Conservation (phyloP, 2,113 vertebrate species). For the Probosciger aterrimus region DNA sequence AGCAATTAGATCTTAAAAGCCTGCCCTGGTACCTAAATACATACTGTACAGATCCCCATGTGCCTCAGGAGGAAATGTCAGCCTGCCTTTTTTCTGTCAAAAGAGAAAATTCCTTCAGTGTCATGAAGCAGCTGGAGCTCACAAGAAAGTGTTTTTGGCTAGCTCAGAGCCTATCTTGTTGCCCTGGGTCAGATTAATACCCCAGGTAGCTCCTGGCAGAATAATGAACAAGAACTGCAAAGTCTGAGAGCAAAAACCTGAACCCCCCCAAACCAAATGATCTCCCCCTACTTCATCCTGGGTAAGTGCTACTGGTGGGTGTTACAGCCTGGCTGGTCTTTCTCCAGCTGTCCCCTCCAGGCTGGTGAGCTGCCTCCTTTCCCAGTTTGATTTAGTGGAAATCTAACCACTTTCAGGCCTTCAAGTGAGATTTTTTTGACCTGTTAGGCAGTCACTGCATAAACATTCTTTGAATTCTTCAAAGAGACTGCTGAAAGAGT, state of each 20-base stretch:
- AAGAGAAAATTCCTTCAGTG: not conserved
- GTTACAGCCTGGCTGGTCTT: not conserved
- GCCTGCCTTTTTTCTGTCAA: not conserved
- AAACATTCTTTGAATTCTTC: not conserved
- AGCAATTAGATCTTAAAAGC: not conserved
- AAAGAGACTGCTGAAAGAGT: not conserved
- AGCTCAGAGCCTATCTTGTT: not conserved
- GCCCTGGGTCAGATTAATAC: not conserved
- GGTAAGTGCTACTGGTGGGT: not conserved
- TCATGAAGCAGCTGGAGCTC: not conserved
- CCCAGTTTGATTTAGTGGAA: not conserved
- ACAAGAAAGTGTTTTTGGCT: not conserved
- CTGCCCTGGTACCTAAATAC: not conserved
- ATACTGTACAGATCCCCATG: not conserved
- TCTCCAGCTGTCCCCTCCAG: not conserved
- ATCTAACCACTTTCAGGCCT: not conserved
- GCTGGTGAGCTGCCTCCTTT: not conserved
- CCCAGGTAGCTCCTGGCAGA: not conserved
- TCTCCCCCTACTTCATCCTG: not conserved
- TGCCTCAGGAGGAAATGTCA: not conserved
- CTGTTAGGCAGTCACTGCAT: not conserved
- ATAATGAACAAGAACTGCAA: not conserved
- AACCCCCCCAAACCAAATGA: not conserved
- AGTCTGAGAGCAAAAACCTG: not conserved
- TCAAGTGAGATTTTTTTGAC: not conserved